Base-by-base conservation (phyloP, 1,140 invertebrate genomes). In the Augochlora pura region DNA sequence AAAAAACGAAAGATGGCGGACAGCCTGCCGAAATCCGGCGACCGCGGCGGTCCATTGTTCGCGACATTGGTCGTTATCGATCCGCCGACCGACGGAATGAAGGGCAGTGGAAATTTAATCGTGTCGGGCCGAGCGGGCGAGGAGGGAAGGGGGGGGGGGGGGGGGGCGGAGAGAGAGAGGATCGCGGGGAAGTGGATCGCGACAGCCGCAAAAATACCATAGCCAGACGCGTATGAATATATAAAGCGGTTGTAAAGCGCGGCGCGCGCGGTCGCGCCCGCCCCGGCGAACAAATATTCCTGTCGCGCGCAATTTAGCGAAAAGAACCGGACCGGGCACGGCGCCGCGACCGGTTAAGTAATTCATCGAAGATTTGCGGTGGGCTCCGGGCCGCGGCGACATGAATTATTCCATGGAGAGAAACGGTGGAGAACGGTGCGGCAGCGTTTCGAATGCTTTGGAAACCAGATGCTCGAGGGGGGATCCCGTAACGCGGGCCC, bases 321-420 rank as follows among this genome's bases (percentile, higher is more conserved):
- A 64, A n/a, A 64, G 60, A 72, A 69, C 49, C 16, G n/a, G n/a
- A n/a, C n/a, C n/a, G n/a, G n/a, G n/a, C n/a, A n/a, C n/a, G n/a
- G n/a, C n/a, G n/a, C n/a, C n/a, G 2, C 46, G n/a, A 14, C 38
- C 39, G 27, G 32, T 16, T 72, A 72, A 77, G 76, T 54, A 68
- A 77, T 77, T 77, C 68, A 77, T 77, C 68, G 68, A 70, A 77
- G 68, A 77, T 77, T 77, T 64, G 68, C 68, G 38, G 60, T 27
- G 59, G 59, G 23, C 25, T 64, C 76, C 64, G 76, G 68, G 72
- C 76, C 64, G 76, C 76, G 72, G 59, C 60, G 0, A n/a, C 39
- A 64, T 77, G 32, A 77, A 77, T 77, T 77, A 77, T 77, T 77
- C 49, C 60, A 9, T 18, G 3, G 67, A 39, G 67, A n/a, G n/a